These are phyloP conservation scores for Volucella bombylans DNA, from an alignment of 2,888 invertebrate species.

Conservation along the genomic window DNA sequence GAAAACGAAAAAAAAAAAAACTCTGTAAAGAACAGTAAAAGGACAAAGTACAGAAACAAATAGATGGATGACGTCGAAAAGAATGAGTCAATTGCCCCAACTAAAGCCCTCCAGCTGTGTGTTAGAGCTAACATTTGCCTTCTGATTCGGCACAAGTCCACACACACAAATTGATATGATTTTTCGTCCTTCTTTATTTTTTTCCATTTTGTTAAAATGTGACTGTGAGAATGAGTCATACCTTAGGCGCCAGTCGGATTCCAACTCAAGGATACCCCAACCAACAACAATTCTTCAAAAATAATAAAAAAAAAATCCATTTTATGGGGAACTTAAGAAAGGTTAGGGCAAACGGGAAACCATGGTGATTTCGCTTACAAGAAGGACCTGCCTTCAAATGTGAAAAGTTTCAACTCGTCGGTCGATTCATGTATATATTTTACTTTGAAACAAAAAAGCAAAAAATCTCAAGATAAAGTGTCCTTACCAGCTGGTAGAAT, in stretches of 20 bases:
- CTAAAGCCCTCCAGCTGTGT: not conserved
- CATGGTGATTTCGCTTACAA: not conserved
- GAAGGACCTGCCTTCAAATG: conserved; percentile 45
- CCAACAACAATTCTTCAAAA: conserved; percentile 34
- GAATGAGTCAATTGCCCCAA: conserved; percentile 58
- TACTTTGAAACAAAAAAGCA: conserved; percentile 53
- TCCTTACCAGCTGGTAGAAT: conserved; percentile 89
- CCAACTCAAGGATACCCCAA: conserved; percentile 57
- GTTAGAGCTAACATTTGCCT: conserved; percentile 39
- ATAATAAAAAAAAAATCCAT: conserved; percentile 32
- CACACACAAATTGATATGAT: conserved; percentile 42
- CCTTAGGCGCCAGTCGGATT: conserved; percentile 70
- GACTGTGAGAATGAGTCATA: conserved; percentile 65
- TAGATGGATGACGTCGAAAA: conserved; percentile 24
- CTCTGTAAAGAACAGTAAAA: not conserved
- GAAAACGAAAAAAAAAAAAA: conserved; percentile 4
- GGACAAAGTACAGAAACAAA: not conserved
- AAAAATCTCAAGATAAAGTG: conserved; percentile 32
- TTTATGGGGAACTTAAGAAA: conserved; percentile 48
- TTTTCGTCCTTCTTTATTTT: conserved; percentile 31
- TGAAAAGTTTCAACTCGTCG: conserved; percentile 72
- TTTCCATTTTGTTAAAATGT: conserved; percentile 33
- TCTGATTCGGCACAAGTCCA: conserved; percentile 58
- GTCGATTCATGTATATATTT: conserved; percentile 42
- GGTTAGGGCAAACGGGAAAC: conserved; percentile 1